Evolutionary conservation across 1,140 invertebrate species (phyloP).

Genomic region (Drosophila hydei): DNA sequence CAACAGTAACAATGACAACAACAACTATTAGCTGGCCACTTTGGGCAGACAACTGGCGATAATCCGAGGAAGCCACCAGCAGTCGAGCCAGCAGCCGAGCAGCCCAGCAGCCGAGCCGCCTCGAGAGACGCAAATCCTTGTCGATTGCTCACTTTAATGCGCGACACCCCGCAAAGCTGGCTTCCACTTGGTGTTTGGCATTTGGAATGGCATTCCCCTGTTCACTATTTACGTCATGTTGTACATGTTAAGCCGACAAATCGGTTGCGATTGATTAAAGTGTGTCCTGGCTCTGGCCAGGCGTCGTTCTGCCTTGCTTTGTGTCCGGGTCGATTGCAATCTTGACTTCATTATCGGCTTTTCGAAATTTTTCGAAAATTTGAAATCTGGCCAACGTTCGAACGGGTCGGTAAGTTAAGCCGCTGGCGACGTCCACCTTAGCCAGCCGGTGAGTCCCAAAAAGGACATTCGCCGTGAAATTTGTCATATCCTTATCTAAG

Average conservation of each 20-base stretch:
- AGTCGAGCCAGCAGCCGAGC: constrained; percentile 7
- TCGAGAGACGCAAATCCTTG: constrained; percentile 65
- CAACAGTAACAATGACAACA: constrained; percentile 11
- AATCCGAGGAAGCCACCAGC: constrained; percentile 56
- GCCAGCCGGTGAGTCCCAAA: background rate
- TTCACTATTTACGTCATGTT: constrained; percentile 77
- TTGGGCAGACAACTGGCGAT: constrained; percentile 67
- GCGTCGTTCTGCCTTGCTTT: constrained; percentile 13
- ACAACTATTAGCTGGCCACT: constrained; percentile 74
- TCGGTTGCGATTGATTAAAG: constrained; percentile 84
- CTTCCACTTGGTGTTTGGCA: background rate
- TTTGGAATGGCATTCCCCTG: background rate
- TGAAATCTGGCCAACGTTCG: constrained; percentile 40
- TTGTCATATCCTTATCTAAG: constrained; percentile 77
- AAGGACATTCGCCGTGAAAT: constrained; percentile 52
- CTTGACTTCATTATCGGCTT: constrained; percentile 72
- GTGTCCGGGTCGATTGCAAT: constrained; percentile 55
- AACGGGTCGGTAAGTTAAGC: constrained; percentile 53
- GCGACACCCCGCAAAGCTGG: constrained; percentile 52
- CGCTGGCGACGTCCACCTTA: constrained; percentile 71
- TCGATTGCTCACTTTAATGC: constrained; percentile 80
- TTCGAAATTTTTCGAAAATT: constrained; percentile 36
- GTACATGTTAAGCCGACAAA: constrained; percentile 84
- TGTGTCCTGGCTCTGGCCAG: constrained; percentile 37
- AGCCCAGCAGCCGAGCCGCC: constrained; percentile 8